Evolutionary conservation across 2,888 invertebrate genomes (phyloP), one percentile per base, ranked within the genome.

Genomic region (Mythimna vitellina): DNA sequence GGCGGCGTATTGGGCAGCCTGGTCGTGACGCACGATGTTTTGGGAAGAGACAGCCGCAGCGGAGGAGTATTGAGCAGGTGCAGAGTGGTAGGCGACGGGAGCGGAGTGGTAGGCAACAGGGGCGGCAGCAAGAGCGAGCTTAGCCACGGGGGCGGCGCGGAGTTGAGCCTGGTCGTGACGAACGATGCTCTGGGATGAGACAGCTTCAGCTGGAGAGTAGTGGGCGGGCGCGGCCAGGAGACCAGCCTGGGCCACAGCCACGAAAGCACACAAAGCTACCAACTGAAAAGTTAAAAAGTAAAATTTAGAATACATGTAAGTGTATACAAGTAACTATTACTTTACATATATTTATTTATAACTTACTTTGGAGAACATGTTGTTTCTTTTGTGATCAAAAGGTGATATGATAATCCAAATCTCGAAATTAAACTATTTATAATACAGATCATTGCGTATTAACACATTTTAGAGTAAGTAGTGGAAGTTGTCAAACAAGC

Each of bases 131-230:
- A 77, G 76, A 73, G 83, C 83, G 65, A 84, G 71, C 65, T 82
- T 83, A 61, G 87, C 85, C 8, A 87, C 70, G n/a, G 70, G 86
- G 6, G 86, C 83, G 7, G 85, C 77, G 51, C 70, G 85, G 72
- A 81, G 84, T 17, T 86, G 75, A 71, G 79, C 69, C 75, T 87
- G 90, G 90, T 92, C 93, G 87, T 92, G 93, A 70, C 93, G 92
- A 22, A 93, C 90, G 80, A 93, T 91, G 88, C 89, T 93, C 80
- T 94, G 94, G 35, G 93, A 93, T 51, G 94, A 95, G 62, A 94
- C 92, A 14, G 93, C 92, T 46, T 83, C 88, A 10, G 93, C 91
- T 10, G 89, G 73, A 8, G 93, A 92, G 87, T 93, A 93, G 86
- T 94, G 93, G 0, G 81, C 88, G 22, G 96, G 88, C 66, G 88